Percentiles rank a stretch among this genome's conserved stretches.
Conservation (phyloP, 1,140 invertebrate species). For the Rhyzopertha dominica region DNA sequence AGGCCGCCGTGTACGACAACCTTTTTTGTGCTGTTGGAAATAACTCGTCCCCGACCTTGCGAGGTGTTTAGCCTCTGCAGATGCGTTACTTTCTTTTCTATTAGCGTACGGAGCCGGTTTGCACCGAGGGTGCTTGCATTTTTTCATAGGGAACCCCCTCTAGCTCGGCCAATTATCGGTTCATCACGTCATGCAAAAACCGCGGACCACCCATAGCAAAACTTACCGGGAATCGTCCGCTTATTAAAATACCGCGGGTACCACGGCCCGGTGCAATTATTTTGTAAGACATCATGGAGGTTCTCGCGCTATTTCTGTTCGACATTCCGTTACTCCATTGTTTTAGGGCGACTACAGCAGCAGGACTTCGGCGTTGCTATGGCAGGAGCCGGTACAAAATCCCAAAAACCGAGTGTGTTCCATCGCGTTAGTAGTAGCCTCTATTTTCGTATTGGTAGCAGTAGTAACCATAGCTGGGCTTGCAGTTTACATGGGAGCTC, state of each 20-base stretch:
- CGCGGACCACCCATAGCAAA: constrained; percentile 10
- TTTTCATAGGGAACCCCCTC: too few relatives aligned
- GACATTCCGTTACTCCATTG: too few relatives aligned
- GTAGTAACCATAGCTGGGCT: constrained; percentile 68
- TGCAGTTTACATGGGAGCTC: constrained; percentile 69
- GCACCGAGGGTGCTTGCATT: too few relatives aligned
- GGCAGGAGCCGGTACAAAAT: constrained; percentile 33
- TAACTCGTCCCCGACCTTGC: too few relatives aligned
- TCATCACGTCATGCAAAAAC: constrained; percentile 6
- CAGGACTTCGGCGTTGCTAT: constrained; percentile 30
- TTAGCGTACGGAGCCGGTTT: too few relatives aligned
- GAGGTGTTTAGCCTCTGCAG: too few relatives aligned
- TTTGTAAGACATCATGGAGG: too few relatives aligned
- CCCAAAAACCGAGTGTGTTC: constrained; percentile 55
- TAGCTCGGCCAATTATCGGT: constrained; percentile 10
- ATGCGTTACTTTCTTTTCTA: too few relatives aligned
- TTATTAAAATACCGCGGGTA: constrained; percentile 8
- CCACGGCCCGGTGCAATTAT: neutral
- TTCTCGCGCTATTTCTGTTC: too few relatives aligned
- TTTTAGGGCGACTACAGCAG: too few relatives aligned
- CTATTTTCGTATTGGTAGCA: constrained; percentile 63
- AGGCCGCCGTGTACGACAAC: too few relatives aligned
- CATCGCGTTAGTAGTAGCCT: constrained; percentile 60
- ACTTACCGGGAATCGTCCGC: constrained; percentile 5
- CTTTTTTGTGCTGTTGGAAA: too few relatives aligned